Evolutionary conservation across 2,888 invertebrate genomes (phyloP), one percentile per base, ranked within the genome.

Genomic region (Liodrosophila aerea): DNA sequence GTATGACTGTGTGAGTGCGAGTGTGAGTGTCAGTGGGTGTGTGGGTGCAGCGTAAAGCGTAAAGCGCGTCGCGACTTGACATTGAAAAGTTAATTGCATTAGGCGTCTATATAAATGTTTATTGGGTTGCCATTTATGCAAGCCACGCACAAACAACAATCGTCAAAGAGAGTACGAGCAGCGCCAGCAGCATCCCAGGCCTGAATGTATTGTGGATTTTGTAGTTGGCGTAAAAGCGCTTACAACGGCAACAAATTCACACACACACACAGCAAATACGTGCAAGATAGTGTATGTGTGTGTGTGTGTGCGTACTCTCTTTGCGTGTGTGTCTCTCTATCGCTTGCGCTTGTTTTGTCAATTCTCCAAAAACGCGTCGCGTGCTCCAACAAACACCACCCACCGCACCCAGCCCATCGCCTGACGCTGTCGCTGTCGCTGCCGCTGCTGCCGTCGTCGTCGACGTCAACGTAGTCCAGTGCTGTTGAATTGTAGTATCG

Each of bases 281-380:
- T 54, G n/a, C n/a, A n/a, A n/a, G 15, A 33, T 11, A 29, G 41
- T 22, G 41, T 30, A 18, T 30, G 29, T 36, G 18, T 11, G 41
- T 18, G 22, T 13, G 29, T 16, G 27, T 45, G 40, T 54, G 18
- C 39, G 27, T 50, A 22, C 61, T 58, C 70, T 70, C 41, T 34
- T 36, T 50, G 56, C 46, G 18, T 47, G 22, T 56, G 36, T 49
- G 41, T 46, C 41, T 72, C 56, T 74, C 58, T 70, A 71, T 70
- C 50, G 64, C 41, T 65, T 65, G 53, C 68, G 75, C 82, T 74
- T 78, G 82, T 81, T 85, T 77, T 81, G 74, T 81, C 78, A 84
- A 78, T 73, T 77, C 82, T 76, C 78, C 74, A 77, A 82, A 72
- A 64, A 67, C 78, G 71, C 75, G 82, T 74, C 75, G 82, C 73